phyloP scores from a whole-genome alignment of 2,797 vertebrate genomes.

The Lagodon rhomboides region DNA sequence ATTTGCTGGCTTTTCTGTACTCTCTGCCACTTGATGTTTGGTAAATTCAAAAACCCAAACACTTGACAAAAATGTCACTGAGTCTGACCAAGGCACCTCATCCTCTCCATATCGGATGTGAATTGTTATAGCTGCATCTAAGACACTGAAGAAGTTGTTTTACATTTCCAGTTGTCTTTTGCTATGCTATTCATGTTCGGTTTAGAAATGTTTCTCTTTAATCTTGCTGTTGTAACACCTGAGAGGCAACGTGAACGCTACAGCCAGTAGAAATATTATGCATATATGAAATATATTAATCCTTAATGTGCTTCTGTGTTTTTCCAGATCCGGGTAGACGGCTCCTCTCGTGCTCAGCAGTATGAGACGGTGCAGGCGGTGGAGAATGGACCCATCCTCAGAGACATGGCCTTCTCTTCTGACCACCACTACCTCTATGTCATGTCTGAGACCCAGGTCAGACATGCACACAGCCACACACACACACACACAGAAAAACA shows the following conservation, averaged over 20 bases:
- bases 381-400: conserved; percentile 90
- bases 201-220: neutral
- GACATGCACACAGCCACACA: conserved; percentile 21
- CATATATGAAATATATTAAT: neutral
- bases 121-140: neutral
- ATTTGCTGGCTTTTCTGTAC: neutral
- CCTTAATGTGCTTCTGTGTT: conserved; percentile 32
- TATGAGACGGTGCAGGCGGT: conserved; percentile 96
- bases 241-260: neutral
- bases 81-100: neutral
- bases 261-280: neutral
- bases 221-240: neutral
- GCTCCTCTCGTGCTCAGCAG: conserved; percentile 90
- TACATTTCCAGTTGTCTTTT: neutral
- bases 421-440: conserved; percentile 95
- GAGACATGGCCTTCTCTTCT: conserved; percentile 97
- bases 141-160: neutral
- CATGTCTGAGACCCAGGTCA: conserved; percentile 97
- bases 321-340: conserved; percentile 94
- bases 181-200: neutral
- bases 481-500: conserved; percentile 13
- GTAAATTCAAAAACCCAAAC: neutral
- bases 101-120: neutral
- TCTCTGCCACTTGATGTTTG: neutral
- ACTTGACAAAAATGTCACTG: neutral